phyloP scores from a whole-genome alignment of 2,113 vertebrate genomes.

The Alethe castanea region DNA sequence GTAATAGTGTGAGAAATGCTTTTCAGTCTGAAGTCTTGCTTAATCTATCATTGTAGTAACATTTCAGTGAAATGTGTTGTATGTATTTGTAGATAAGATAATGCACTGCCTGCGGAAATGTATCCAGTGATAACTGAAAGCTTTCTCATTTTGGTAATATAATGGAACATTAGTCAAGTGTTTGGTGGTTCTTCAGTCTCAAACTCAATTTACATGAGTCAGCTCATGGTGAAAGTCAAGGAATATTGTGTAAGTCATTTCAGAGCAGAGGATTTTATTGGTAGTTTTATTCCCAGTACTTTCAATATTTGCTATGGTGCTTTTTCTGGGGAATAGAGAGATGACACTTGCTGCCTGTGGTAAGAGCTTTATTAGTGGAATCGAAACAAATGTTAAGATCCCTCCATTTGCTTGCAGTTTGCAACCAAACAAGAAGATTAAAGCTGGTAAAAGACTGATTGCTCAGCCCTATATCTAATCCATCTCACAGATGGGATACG shows the following conservation, averaged over 20 bases:
- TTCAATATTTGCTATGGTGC: background rate
- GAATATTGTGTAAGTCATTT: background rate
- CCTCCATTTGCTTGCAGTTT: conserved; percentile 35
- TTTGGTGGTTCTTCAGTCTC: background rate
- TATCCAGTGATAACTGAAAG: background rate
- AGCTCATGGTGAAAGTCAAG: background rate
- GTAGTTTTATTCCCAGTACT: background rate
- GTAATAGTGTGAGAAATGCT: background rate
- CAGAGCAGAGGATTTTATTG: background rate
- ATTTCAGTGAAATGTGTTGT: background rate
- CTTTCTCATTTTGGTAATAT: conserved; percentile 13
- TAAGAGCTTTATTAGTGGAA: background rate
- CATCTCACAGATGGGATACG: background rate
- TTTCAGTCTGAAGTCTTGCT: background rate
- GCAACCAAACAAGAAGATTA: conserved; percentile 3
- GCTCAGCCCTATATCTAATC: background rate
- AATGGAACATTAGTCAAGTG: background rate
- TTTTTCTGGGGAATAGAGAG: conserved; percentile 17
- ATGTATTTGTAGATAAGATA: background rate
- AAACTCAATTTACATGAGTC: background rate
- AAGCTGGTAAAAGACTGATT: background rate
- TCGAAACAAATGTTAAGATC: conserved; percentile 28
- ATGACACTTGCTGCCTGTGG: background rate
- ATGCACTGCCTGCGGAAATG: background rate
- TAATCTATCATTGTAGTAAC: background rate